These are phyloP conservation scores for Sesamia inferens DNA, from an alignment of 2,888 invertebrate species.

Conservation along the genomic window DNA sequence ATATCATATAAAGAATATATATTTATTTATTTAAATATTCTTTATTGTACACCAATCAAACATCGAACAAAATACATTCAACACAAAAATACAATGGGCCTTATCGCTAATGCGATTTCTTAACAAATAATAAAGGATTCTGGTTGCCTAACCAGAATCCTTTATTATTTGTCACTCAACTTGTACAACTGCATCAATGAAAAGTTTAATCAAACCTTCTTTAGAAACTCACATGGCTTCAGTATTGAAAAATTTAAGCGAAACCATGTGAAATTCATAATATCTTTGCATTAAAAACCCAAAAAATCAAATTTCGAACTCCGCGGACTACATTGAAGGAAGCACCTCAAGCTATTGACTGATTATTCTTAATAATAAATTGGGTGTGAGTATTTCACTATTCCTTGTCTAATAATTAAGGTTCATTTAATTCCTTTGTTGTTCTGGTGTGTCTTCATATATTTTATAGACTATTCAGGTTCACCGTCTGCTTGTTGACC, in stretches of 20 bases:
- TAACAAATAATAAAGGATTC: no score
- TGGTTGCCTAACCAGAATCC: no score
- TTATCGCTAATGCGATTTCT: no score
- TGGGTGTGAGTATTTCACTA: background rate
- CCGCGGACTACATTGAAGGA: background rate
- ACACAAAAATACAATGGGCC: no score
- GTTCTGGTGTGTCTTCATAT: background rate
- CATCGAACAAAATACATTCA: no score
- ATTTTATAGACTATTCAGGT: conserved; percentile 12
- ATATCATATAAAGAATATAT: no score
- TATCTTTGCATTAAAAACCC: background rate
- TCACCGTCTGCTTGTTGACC: conserved; percentile 29
- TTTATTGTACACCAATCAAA: no score
- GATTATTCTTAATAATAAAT: background rate
- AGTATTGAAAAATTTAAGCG: background rate
- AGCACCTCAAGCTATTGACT: background rate
- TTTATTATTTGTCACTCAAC: background rate
- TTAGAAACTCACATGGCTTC: background rate
- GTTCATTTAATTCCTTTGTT: background rate
- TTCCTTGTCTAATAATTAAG: background rate
- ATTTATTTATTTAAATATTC: no score
- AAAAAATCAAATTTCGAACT: background rate
- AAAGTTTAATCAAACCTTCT: background rate
- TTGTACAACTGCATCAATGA: background rate
- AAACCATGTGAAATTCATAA: background rate